These are phyloP conservation scores for Philhelius pedissequus DNA, from an alignment of 2,888 invertebrate genomes.

Conservation along the genomic window DNA sequence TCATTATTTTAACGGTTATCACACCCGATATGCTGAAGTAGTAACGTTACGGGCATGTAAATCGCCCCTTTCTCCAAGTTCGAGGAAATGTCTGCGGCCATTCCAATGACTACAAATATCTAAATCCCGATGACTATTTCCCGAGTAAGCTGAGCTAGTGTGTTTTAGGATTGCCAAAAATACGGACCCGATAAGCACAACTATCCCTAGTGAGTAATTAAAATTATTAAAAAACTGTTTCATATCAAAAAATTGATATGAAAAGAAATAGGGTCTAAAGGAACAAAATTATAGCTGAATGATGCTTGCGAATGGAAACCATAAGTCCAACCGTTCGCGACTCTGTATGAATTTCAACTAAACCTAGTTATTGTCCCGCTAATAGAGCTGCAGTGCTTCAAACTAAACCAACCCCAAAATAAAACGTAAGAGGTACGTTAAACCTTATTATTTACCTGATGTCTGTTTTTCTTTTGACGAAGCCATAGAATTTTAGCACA, in stretches of 20 bases:
- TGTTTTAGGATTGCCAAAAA: conserved; percentile 6
- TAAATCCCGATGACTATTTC: conserved; percentile 75
- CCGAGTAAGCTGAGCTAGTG: conserved; percentile 72
- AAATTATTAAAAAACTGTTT: conserved; percentile 13
- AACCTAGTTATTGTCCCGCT: background rate
- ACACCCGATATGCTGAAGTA: conserved; percentile 77
- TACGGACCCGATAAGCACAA: conserved; percentile 16
- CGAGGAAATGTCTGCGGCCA: conserved; percentile 78
- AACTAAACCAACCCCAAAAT: conserved; percentile 32
- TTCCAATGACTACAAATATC: conserved; percentile 79
- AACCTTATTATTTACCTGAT: conserved; percentile 36
- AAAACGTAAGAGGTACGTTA: conserved; percentile 37
- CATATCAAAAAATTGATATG: conserved; percentile 33
- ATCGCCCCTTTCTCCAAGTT: conserved; percentile 78
- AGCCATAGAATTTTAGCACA: conserved; percentile 54
- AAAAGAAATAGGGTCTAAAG: background rate
- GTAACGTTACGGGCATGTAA: conserved; percentile 77
- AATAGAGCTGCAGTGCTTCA: conserved; percentile 10
- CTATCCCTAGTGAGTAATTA: background rate
- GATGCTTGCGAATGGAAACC: conserved; percentile 32
- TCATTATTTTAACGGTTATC: conserved; percentile 29
- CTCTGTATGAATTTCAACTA: conserved; percentile 48
- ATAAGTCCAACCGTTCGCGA: conserved; percentile 57
- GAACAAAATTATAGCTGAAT: conserved; percentile 1
- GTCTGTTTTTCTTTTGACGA: conserved; percentile 26